Percentiles rank a stretch among this genome's conserved stretches.
phyloP scores from a whole-genome alignment of 2,797 vertebrate genomes.

The Cuniculus paca region DNA sequence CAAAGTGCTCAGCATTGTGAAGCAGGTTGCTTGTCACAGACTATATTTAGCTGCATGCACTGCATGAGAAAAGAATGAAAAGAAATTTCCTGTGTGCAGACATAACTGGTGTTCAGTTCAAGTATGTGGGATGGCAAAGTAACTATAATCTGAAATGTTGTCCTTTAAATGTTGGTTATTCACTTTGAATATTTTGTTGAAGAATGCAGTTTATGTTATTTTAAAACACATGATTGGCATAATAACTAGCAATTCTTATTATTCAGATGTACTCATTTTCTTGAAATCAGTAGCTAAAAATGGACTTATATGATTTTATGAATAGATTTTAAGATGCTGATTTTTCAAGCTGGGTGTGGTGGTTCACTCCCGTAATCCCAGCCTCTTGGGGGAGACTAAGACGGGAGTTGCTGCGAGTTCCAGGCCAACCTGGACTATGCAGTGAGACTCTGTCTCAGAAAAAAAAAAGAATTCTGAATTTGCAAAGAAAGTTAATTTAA shows the following conservation, averaged over 20 bases:
- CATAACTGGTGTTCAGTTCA: constrained; percentile 82
- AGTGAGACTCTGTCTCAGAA: neutral
- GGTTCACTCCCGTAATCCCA: neutral
- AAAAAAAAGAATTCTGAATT: neutral
- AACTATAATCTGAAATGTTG: neutral
- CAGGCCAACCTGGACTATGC: neutral
- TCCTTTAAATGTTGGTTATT: neutral
- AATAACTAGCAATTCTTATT: constrained; percentile 39
- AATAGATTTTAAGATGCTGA: constrained; percentile 45
- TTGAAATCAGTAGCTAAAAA: constrained; percentile 8
- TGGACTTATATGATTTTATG: constrained; percentile 47
- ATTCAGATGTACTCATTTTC: constrained; percentile 12
- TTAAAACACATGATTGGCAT: neutral
- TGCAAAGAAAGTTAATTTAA: neutral
- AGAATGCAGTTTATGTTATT: constrained; percentile 9
- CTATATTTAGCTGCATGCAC: constrained; percentile 87
- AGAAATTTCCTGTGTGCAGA: constrained; percentile 74
- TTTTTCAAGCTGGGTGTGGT: neutral
- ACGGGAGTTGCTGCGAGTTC: neutral
- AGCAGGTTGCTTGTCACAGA: constrained; percentile 81
- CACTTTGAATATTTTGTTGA: constrained; percentile 43
- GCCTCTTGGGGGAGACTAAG: neutral
- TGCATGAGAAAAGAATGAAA: constrained; percentile 84
- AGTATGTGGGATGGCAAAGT: constrained; percentile 78
- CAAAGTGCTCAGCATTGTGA: constrained; percentile 78